Percentiles rank a stretch among this genome's conserved stretches.
These are phyloP conservation scores for Muricea muricata DNA, from an alignment of 92 coral and sea anemone genomes.

Conservation along the genomic window DNA sequence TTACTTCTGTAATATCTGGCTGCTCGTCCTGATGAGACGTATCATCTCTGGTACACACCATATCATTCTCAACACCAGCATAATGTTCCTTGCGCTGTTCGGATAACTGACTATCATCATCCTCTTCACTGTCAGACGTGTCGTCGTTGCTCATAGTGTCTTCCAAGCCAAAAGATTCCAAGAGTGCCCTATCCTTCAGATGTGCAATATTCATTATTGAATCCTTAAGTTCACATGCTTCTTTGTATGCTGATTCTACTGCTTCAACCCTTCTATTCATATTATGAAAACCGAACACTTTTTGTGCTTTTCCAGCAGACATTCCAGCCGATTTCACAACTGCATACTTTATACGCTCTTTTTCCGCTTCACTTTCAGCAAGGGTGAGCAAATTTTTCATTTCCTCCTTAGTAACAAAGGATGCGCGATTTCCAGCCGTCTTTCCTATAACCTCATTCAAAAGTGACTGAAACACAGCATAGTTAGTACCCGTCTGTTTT, in stretches of 20 bases:
- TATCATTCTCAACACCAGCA: neutral
- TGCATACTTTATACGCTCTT: slow-evolving; percentile 39
- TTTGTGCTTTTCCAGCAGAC: slow-evolving; percentile 28
- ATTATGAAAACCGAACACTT: slow-evolving; percentile 18
- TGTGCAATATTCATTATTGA: slow-evolving; percentile 54
- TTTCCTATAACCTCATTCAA: neutral
- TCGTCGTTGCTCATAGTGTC: slow-evolving; percentile 42
- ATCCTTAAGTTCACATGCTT: slow-evolving; percentile 60
- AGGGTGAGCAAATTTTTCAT: slow-evolving; percentile 29
- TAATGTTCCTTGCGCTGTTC: neutral
- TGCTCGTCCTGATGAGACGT: neutral
- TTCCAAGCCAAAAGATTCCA: slow-evolving; percentile 36
- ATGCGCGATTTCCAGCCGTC: neutral
- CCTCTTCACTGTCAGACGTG: slow-evolving; percentile 56
- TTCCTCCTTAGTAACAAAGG: neutral
- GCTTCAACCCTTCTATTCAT: slow-evolving; percentile 5
- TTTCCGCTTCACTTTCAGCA: slow-evolving; percentile 50
- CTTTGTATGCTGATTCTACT: slow-evolving; percentile 32
- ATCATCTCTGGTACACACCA: neutral
- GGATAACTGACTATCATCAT: slow-evolving; percentile 15
- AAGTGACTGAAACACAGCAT: neutral
- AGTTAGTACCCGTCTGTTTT: neutral
- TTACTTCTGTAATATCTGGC: neutral
- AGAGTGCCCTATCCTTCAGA: slow-evolving; percentile 56
- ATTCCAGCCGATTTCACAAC: slow-evolving; percentile 36